Conservation (phyloP, 1,140 invertebrate species). For the Olivierus martensii region DNA sequence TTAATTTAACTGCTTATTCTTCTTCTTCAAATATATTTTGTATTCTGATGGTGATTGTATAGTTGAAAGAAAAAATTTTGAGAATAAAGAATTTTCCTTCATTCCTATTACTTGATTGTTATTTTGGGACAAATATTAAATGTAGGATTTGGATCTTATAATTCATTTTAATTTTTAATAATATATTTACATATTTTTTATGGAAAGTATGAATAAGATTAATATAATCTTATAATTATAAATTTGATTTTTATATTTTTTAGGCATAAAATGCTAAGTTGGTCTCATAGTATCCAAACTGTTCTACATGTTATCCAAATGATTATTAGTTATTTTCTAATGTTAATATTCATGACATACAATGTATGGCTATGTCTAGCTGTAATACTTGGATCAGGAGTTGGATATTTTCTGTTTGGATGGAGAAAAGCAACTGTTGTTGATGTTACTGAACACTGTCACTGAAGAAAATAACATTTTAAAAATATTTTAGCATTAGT, state of each 20-base stretch:
- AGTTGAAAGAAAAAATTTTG: no score
- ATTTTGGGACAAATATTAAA: no score
- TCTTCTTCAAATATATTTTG: no score
- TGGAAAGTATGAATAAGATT: neutral
- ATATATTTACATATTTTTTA: neutral
- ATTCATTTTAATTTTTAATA: neutral
- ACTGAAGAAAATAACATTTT: slow-evolving; percentile 37
- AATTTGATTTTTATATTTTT: neutral
- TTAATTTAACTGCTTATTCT: no score
- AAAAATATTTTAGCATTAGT: no score
- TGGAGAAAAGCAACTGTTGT: slow-evolving; percentile 82
- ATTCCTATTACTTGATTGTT: no score
- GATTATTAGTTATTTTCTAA: slow-evolving; percentile 78
- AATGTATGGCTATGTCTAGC: slow-evolving; percentile 86
- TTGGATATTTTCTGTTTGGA: slow-evolving; percentile 87
- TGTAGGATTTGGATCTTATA: no score
- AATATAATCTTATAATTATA: neutral
- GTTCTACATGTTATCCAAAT: slow-evolving; percentile 78
- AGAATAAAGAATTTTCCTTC: no score
- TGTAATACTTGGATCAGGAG: slow-evolving; percentile 71
- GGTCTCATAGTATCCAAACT: slow-evolving; percentile 67
- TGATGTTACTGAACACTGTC: slow-evolving; percentile 89
- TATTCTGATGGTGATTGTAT: no score
- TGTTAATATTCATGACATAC: slow-evolving; percentile 98
- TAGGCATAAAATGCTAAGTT: slow-evolving; percentile 46